A percentile compares a stretch with the other conserved stretches of the same genome.
Conservation (phyloP, 2,113 vertebrate species). For the Sceloporus undulatus region DNA sequence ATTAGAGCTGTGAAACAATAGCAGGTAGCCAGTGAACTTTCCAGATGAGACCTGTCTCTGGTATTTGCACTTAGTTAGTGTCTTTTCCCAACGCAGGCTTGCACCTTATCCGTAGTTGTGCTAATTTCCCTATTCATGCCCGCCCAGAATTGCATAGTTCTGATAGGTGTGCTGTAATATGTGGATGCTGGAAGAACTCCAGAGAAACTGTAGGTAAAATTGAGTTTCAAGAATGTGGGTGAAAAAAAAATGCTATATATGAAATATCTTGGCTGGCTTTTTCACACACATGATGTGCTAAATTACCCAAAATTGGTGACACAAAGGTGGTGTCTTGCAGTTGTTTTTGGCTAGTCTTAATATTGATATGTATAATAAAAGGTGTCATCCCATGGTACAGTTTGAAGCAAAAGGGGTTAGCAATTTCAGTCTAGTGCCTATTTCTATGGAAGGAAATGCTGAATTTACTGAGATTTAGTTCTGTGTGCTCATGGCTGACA, state of each 20-base stretch:
- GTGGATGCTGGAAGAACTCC: conserved; percentile 74
- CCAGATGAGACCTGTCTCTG: conserved; percentile 4
- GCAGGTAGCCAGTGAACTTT: conserved; percentile 23
- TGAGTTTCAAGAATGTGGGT: conserved; percentile 55
- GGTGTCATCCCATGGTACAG: conserved; percentile 13
- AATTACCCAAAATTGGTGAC: conserved; percentile 1
- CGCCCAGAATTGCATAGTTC: conserved; percentile 79
- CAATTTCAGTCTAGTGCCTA: not conserved
- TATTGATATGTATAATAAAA: no score
- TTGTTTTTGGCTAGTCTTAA: conserved; percentile 3
- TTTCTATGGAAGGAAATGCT: not conserved
- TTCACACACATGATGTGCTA: not conserved
- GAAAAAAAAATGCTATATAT: conserved; percentile 8
- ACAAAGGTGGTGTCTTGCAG: not conserved
- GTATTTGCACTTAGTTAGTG: conserved; percentile 45
- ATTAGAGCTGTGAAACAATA: not conserved
- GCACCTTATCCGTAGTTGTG: conserved; percentile 8
- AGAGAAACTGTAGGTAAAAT: conserved; percentile 69
- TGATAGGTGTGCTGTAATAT: conserved; percentile 83
- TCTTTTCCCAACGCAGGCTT: conserved; percentile 36
- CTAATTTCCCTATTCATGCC: conserved; percentile 56
- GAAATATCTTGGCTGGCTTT: not conserved
- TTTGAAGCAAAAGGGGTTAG: not conserved
- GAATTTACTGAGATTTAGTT: not conserved
- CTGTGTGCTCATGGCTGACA: not conserved